Evolutionary conservation across 2,888 invertebrate genomes (phyloP), one percentile per base, ranked within the genome.

Genomic region (Drosophila niveifrons): DNA sequence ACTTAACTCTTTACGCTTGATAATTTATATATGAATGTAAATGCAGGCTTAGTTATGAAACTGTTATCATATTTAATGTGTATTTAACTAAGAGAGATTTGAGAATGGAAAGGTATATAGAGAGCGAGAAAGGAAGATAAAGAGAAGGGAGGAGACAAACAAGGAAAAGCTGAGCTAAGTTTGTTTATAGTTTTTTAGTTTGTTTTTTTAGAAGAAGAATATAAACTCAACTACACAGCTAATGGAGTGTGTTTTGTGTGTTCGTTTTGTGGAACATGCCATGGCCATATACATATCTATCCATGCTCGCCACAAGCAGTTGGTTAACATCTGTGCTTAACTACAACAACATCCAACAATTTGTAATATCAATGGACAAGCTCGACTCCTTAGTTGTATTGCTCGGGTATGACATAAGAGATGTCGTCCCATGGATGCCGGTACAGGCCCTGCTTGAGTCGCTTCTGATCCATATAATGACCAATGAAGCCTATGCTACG

Each of bases 371-470:
- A 62, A 69, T 78, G 76, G 68, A 68, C 57, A 75, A 72, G 58
- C 66, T 56, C 66, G 36, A 34, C 57, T 47, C 87, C 89, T 90
- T 90, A 91, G 80, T 91, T 91, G 77, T 91, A 93, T 80, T 92
- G 91, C 76, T 93, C 93, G 52, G 93, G 93, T 78, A 93, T 90
- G 59, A 93, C 93, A 69, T 93, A 93, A 13, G 93, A 93, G 93
- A 99, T 99, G 92, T 99, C 99, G 92, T 99, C 99, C 99, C 99
- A 99, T 0, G 99, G 99, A 93, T 99, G 99, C 84, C 99, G 96
- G 93, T 99, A 99, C 3, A 99, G 94, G 7, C 99, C 99, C 93
- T 99, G 99, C 91, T 99, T 99, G 93, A 99, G 94, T 78, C 99
- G 94, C 94, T 98, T 98, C 94, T 99, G 99, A 93, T 99, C 99